A percentile compares a stretch with the other conserved stretches of the same genome.
Conservation (phyloP, 1,140 invertebrate species). For the Microplitis mediator region DNA sequence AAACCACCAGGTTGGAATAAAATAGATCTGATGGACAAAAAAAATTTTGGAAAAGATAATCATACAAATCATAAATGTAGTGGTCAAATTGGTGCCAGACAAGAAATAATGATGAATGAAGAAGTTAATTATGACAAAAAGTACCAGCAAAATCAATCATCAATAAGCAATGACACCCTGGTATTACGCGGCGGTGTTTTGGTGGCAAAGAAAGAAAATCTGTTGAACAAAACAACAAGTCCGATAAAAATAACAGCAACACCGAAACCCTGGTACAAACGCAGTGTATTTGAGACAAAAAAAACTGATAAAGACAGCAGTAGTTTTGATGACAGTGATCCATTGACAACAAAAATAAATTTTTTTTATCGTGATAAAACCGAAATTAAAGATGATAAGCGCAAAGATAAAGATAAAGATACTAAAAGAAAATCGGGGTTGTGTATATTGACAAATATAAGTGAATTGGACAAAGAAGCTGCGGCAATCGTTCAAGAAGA, state of each 20-base stretch:
- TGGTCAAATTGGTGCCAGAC: neutral
- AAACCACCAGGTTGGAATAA: constrained; percentile 59
- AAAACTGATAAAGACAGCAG: constrained; percentile 23
- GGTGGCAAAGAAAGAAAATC: constrained; percentile 43
- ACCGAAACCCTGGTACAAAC: constrained; percentile 72
- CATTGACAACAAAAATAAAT: constrained; percentile 42
- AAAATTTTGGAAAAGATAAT: neutral
- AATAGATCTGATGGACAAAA: neutral
- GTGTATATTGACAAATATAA: constrained; percentile 78
- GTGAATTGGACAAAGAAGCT: constrained; percentile 79
- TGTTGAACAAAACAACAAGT: constrained; percentile 43
- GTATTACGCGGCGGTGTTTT: constrained; percentile 51
- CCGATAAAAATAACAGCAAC: constrained; percentile 53
- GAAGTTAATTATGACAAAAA: neutral
- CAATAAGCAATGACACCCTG: constrained; percentile 57
- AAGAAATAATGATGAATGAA: constrained; percentile 15
- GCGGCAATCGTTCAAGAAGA: constrained; percentile 73
- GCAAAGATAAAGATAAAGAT: constrained; percentile 35
- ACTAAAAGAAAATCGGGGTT: constrained; percentile 67
- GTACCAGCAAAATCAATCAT: constrained; percentile 22
- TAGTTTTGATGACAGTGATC: constrained; percentile 30
- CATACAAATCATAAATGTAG: neutral
- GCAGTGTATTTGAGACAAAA: constrained; percentile 51
- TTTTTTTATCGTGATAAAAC: constrained; percentile 54
- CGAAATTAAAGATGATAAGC: constrained; percentile 43